Evolutionary conservation across 2,888 invertebrate genomes (phyloP), one percentile per base, ranked within the genome.

Genomic region (Hylaea fasciaria): DNA sequence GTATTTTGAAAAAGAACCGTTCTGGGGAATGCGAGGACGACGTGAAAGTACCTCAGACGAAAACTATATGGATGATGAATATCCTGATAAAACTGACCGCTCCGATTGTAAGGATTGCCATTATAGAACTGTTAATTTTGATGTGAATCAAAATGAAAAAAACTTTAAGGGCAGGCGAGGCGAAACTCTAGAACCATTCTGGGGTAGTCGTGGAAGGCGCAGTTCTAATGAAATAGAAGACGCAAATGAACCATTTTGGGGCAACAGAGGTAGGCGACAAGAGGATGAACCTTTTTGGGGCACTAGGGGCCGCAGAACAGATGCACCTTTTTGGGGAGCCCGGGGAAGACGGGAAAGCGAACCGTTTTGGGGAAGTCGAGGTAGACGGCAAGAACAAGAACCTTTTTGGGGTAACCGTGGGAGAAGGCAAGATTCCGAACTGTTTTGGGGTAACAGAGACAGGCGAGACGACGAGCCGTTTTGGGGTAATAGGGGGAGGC

Each of bases 1-100:
- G 12, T 73, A 75, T 43, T 43, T 76, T 0, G 70, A 78, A 10
- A 76, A 83, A 52, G 84, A 86, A 40, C 89, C 89, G 0, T 91
- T 92, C 74, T 91, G 91, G 91, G 89, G 83, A 8, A 83, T 79
- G 32, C 77, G 90, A 67, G 90, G 89, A 8, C 78, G 85, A 68
- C 80, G 90, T 13, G 85, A 84, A 0, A 79, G 76, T 61, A 72
- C 73, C 0, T 78, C 83, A 0, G 64, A 71, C 12, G 87, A 87
- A 73, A 72, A 71, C 54, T 58, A 66, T 47, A 53, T 63, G 14
- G 78, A 75, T 2, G 68, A 68, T 32, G 74, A 77, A 49, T 73
- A 71, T 62, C 59, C 66, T 37, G 70, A 73, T 40, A 44, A 35
- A 12, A 39, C 35, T 41, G 59, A 60, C 40, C 51, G 43, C 16